Evolutionary conservation across 1,140 invertebrate species (phyloP).

Genomic region (Trichonephila clavata): DNA sequence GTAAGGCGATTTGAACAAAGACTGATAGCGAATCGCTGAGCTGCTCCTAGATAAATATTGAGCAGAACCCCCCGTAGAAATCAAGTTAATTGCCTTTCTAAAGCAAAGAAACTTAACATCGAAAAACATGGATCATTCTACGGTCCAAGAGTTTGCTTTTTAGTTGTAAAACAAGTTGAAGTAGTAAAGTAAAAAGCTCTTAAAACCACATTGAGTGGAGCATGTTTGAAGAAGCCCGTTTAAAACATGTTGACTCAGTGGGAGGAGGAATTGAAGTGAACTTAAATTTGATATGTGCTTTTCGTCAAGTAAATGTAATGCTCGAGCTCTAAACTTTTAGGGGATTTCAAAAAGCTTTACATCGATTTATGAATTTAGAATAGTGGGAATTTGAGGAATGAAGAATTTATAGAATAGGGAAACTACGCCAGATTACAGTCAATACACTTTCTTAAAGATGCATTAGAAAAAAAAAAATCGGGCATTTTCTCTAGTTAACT

Average conservation of each 20-base stretch:
- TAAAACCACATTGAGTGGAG: conserved; percentile 4
- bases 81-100: conserved; percentile 24
- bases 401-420: too few species aligned
- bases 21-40: not conserved
- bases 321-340: too few species aligned
- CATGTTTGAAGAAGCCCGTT: not conserved
- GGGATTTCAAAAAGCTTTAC: too few species aligned
- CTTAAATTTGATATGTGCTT: not conserved
- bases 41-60: conserved; percentile 51
- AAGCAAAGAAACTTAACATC: conserved; percentile 34
- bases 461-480: too few species aligned
- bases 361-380: too few species aligned
- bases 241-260: conserved; percentile 2
- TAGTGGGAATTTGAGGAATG: too few species aligned
- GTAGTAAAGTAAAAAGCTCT: not conserved
- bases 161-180: conserved; percentile 52
- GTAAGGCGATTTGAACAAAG: not conserved
- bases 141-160: conserved; percentile 4
- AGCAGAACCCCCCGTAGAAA: not conserved
- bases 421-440: too few species aligned
- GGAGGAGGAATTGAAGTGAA: conserved; percentile 6
- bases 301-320: not conserved
- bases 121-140: not conserved
- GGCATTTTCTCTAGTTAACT: too few species aligned
- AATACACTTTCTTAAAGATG: too few species aligned